Conservation (phyloP, 2,888 invertebrate genomes). For the Xanthia icteritia region DNA sequence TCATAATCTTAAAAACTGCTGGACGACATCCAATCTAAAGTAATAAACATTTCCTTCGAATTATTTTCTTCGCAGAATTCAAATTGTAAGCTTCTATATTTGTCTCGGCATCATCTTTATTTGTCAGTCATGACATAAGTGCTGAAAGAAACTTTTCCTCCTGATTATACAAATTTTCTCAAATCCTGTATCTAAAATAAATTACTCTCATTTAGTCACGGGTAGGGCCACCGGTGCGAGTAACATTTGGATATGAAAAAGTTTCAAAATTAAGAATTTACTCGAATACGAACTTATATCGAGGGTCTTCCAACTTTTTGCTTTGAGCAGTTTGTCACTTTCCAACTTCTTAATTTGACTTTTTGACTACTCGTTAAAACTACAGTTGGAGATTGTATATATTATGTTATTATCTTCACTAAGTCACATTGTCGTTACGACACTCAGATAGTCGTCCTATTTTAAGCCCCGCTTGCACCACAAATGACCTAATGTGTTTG, state of each 20-base stretch:
- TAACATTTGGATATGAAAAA: conserved; percentile 48
- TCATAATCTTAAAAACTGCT: conserved; percentile 42
- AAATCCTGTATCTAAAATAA: conserved; percentile 27
- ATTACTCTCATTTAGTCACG: conserved; percentile 16
- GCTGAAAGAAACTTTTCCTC: conserved; percentile 17
- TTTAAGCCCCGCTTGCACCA: background rate
- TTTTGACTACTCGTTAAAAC: conserved; percentile 28
- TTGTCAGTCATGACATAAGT: conserved; percentile 15
- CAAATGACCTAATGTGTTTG: too few species aligned
- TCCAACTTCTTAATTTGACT: conserved; percentile 41
- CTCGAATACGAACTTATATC: conserved; percentile 18
- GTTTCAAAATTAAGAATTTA: conserved; percentile 45
- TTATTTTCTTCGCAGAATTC: conserved; percentile 35
- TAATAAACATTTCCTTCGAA: conserved; percentile 49
- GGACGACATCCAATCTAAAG: conserved; percentile 55
- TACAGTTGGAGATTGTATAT: conserved; percentile 15
- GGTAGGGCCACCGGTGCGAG: conserved; percentile 32
- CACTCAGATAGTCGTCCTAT: background rate
- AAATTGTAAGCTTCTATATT: conserved; percentile 56
- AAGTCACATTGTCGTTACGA: background rate
- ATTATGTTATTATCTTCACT: background rate
- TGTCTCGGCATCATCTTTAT: conserved; percentile 41
- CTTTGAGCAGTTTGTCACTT: conserved; percentile 40
- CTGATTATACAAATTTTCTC: background rate
- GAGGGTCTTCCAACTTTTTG: conserved; percentile 28